Base-by-base conservation (phyloP, 2,888 invertebrate species). In the Opisthograptis luteolata region DNA sequence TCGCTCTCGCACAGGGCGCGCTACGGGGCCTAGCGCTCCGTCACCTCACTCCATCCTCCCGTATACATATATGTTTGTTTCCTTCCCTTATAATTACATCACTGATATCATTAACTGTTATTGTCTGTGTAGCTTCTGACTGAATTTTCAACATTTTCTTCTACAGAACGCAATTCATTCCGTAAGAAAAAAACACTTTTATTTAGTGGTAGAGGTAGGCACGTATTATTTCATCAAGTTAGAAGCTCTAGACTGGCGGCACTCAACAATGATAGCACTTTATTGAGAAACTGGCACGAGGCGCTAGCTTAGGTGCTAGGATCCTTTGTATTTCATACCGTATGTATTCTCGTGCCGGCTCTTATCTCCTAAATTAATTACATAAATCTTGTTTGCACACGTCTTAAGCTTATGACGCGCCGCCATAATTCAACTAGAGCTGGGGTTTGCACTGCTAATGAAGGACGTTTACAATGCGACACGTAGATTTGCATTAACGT, bases 301-400 rank as follows among this genome's bases (percentile, higher is more conserved):
- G 40, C 60, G 56, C 55, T 60, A 58, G 63, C 69, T 62, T 67
- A 66, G 67, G 60, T 70, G 67, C 61, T 68, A 60, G 66, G 66
- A 65, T 70, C 81, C 81, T 85, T 86, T 86, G 84, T 86, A 66
- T 70, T 75, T 72, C 59, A 66, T 78, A 82, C 76, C 77, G 77
- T 80, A 82, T 79, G 79, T 83, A 78, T 79, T 77, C 76, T 71
- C 80, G 76, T 77, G 74, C 70, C 73, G 76, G 84, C 80, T 85
- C 87, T 88, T 89, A 89, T 90, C 89, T 86, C 79, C 81, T 82
- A 88, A 89, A 90, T 90, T 89, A 89, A 89, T 89, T 87, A 89
- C 87, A 90, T 90, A 90, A 89, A 90, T 89, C 89, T 88, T 88
- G 87, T 89, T 87, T 89, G 84, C 84, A 84, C 83, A 84, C 87